A percentile compares a stretch with the other conserved stretches of the same genome.
Evolutionary conservation across 2,888 invertebrate genomes (phyloP).

Genomic region (Portevinia maculata): DNA sequence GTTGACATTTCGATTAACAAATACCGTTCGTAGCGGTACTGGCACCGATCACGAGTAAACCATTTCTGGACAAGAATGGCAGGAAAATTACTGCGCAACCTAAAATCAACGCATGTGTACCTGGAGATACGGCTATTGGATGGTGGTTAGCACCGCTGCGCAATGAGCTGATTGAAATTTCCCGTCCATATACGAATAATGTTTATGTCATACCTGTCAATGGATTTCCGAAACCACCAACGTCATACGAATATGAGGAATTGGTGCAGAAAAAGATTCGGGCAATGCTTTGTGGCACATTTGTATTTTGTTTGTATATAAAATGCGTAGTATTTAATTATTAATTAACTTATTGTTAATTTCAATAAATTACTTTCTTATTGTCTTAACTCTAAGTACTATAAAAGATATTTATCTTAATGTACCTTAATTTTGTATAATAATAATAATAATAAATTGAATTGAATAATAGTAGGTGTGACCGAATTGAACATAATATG

Average conservation of each 20-base stretch:
- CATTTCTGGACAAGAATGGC: constrained; percentile 18
- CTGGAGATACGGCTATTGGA: not conserved
- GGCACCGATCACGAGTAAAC: constrained; percentile 3
- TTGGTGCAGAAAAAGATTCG: constrained; percentile 1
- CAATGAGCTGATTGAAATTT: constrained; percentile 17
- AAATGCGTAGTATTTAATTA: not conserved
- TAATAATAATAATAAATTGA: too few relatives aligned
- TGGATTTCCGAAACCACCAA: not conserved
- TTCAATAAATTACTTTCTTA: too few relatives aligned
- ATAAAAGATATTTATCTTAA: too few relatives aligned
- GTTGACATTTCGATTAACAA: constrained; percentile 24
- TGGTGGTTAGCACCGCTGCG: too few relatives aligned
- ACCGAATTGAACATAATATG: too few relatives aligned
- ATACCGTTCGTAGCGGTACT: constrained; percentile 28
- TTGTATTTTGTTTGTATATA: not conserved
- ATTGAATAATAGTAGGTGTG: too few relatives aligned
- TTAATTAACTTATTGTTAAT: too few relatives aligned
- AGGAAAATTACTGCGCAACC: constrained; percentile 26
- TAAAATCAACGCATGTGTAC: constrained; percentile 1
- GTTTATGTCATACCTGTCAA: constrained; percentile 43
- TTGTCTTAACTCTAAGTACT: too few relatives aligned
- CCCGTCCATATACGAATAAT: constrained; percentile 18
- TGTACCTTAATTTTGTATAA: too few relatives aligned
- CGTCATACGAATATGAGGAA: constrained; percentile 7
- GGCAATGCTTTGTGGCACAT: not conserved